phyloP scores from a whole-genome alignment of 2,888 invertebrate species.

The Amiota mariae region DNA sequence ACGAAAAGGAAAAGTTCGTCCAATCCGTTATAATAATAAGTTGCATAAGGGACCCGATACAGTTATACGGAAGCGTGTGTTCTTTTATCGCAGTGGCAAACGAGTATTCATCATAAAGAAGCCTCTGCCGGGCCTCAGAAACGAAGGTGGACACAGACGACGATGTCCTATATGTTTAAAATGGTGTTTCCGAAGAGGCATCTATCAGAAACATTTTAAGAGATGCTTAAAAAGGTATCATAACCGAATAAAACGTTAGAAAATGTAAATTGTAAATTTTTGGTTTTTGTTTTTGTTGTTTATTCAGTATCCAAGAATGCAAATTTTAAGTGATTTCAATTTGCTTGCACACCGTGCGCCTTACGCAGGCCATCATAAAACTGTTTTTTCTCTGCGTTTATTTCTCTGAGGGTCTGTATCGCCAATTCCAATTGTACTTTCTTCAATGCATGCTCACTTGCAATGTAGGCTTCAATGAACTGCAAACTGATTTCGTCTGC shows the following conservation, averaged over 20 bases:
- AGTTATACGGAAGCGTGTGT: slow-evolving; percentile 29
- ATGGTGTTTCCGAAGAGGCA: neutral
- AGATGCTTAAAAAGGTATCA: neutral
- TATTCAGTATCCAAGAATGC: slow-evolving; percentile 9
- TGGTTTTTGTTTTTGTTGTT: neutral
- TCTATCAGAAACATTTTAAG: neutral
- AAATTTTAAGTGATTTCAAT: slow-evolving; percentile 40
- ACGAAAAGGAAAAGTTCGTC: neutral
- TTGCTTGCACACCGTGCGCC: slow-evolving; percentile 78
- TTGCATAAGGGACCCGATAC: slow-evolving; percentile 36
- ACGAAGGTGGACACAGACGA: neutral
- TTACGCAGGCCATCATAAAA: slow-evolving; percentile 78
- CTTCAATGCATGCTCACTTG: slow-evolving; percentile 77
- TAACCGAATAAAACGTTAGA: neutral
- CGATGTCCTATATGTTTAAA: neutral
- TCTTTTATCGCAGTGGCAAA: neutral
- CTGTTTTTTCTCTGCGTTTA: slow-evolving; percentile 77
- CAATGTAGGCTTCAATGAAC: slow-evolving; percentile 78
- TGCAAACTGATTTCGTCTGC: slow-evolving; percentile 76
- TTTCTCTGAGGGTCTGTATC: slow-evolving; percentile 81
- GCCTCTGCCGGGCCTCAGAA: neutral
- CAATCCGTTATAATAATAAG: neutral
- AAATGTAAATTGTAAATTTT: neutral
- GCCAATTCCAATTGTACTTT: slow-evolving; percentile 82
- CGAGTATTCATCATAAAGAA: neutral